Base-by-base conservation (phyloP, 2,888 invertebrate genomes). In the Cryptus viduatorius region DNA sequence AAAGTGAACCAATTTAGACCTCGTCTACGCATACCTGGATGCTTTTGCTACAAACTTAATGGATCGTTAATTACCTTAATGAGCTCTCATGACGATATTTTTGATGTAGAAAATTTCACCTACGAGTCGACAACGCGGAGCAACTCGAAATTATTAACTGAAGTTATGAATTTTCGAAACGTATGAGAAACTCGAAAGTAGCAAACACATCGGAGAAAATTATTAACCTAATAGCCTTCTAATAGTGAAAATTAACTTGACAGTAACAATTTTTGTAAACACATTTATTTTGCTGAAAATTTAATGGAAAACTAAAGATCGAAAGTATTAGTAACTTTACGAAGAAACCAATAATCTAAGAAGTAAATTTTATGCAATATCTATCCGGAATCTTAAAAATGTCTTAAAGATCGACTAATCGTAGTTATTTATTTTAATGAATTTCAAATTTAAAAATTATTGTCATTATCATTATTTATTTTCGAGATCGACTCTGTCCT, bases 1-100 rank as follows among this genome's bases (percentile, higher is more conserved):
- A n/a, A 44, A 78, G 19, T 46, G 59, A 56, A 78, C 68, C 46
- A 68, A 78, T 78, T 78, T 56, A 29, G 31, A 12, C 14, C 59
- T 29, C 29, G 31, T 46, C 24, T 44, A 29, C 67, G 16, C 48
- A 31, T 37, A 50, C 48, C 4, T 14, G 29, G 12, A n/a, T 29
- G 31, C 59, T 61, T 31, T 61, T 31, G 29, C 59, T 61, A 31
- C 59, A 14, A n/a, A 61, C n/a, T 61, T 31, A 61, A 29, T 61
- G 59, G 29, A 61, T 29, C 59, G 24, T 61, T 31, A 31, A 61
- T 61, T 61, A 61, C 59, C 29, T 61, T 61, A 31, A 61, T 29
- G 29, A 61, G 31, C 59, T 61, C 59, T 61, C 14, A 24, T 1
- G 12, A 29, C 59, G 59, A 61, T 14, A 31, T 61, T 29, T 61